These are phyloP conservation scores for Heliconius charithonia DNA, from an alignment of 2,888 invertebrate species.

Conservation along the genomic window DNA sequence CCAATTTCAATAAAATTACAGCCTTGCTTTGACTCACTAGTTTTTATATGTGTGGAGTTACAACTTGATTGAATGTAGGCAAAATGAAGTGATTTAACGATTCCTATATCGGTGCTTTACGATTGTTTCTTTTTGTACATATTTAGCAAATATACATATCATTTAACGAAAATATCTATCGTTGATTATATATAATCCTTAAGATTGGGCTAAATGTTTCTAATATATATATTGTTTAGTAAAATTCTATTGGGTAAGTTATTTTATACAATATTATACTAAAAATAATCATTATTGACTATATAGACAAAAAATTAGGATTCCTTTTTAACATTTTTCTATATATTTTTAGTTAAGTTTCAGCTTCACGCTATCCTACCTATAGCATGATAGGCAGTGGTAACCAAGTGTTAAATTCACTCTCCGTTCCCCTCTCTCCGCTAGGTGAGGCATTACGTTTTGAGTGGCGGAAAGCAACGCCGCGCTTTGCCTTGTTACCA, in stretches of 20 bases:
- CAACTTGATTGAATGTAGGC: constrained; percentile 1
- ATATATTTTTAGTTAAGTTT: no score
- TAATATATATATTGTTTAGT: not conserved
- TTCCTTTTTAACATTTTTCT: not conserved
- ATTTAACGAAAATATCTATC: not conserved
- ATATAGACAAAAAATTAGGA: not conserved
- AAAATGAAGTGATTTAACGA: constrained; percentile 9
- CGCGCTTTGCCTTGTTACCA: no score
- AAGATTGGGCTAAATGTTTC: constrained; percentile 8
- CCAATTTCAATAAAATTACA: not conserved
- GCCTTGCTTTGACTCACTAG: not conserved
- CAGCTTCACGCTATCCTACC: no score
- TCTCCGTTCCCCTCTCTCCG: not conserved
- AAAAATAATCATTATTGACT: not conserved
- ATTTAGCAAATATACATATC: not conserved
- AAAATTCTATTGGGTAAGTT: constrained; percentile 9
- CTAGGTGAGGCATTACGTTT: not conserved
- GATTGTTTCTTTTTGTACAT: constrained; percentile 2
- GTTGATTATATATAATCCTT: not conserved
- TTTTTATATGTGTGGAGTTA: not conserved
- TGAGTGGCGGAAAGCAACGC: no score
- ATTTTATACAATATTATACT: not conserved
- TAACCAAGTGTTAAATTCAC: no score
- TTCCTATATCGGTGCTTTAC: not conserved
- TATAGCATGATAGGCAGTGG: no score